Percentiles rank a stretch among this genome's conserved stretches.
Conservation (phyloP, 2,888 invertebrate genomes). For the Xestia ashworthii region DNA sequence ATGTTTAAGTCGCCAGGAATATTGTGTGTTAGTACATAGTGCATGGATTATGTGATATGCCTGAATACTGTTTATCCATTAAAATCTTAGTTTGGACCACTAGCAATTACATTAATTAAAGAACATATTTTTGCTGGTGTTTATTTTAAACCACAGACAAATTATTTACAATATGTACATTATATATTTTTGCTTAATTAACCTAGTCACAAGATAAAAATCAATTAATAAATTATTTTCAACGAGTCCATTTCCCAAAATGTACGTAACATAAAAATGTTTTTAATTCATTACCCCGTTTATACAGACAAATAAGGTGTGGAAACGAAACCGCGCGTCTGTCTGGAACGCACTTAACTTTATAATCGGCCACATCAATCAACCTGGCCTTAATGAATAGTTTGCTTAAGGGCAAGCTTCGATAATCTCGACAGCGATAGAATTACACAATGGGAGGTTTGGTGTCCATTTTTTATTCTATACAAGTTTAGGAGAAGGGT, state of each 20-base stretch:
- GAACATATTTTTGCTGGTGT: slow-evolving; percentile 10
- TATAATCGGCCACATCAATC: slow-evolving; percentile 83
- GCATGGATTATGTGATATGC: not conserved
- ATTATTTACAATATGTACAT: too few species aligned
- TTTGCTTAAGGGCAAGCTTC: slow-evolving; percentile 83
- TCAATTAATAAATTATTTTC: slow-evolving; percentile 23
- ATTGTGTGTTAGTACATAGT: not conserved
- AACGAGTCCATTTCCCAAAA: slow-evolving; percentile 30
- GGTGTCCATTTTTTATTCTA: slow-evolving; percentile 70
- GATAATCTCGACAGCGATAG: slow-evolving; percentile 79
- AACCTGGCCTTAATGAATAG: slow-evolving; percentile 83
- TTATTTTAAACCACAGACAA: too few species aligned
- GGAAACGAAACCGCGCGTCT: slow-evolving; percentile 64
- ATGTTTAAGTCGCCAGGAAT: not conserved
- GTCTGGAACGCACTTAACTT: slow-evolving; percentile 73
- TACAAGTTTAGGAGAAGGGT: slow-evolving; percentile 66
- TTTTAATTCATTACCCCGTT: slow-evolving; percentile 63
- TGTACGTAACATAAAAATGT: slow-evolving; percentile 34
- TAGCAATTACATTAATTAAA: slow-evolving; percentile 1
- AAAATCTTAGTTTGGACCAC: not conserved
- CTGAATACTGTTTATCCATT: not conserved
- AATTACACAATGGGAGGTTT: slow-evolving; percentile 78
- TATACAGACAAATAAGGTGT: slow-evolving; percentile 66
- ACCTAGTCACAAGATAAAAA: slow-evolving; percentile 31
- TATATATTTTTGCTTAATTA: slow-evolving; percentile 31